Evolutionary conservation across 2,888 invertebrate genomes (phyloP).

Genomic region (Therioaphis trifolii): DNA sequence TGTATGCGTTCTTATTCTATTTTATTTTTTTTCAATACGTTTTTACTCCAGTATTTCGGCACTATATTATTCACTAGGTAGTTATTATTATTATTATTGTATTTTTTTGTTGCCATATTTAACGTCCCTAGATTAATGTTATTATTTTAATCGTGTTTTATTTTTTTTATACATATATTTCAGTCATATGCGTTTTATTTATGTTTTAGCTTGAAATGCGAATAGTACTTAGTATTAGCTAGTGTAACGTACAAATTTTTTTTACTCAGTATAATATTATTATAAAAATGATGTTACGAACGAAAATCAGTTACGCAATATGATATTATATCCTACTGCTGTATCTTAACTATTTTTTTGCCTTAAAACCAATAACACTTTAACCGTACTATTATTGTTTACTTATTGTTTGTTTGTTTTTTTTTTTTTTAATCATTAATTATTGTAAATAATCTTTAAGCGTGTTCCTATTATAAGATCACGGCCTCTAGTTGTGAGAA

Average conservation of each 20-base stretch:
- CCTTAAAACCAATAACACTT: conserved; percentile 21
- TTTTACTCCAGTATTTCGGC: conserved; percentile 57
- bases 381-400: conserved; percentile 26
- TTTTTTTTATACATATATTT: conserved; percentile 28
- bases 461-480: conserved; percentile 62
- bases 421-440: conserved; percentile 26
- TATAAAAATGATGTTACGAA: conserved; percentile 15
- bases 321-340: conserved; percentile 9
- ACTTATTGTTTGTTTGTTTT: conserved; percentile 46
- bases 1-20: no score
- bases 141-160: conserved; percentile 21
- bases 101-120: conserved; percentile 60
- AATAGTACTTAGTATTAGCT: conserved; percentile 3
- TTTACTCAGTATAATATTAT: no score
- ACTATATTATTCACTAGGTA: conserved; percentile 7
- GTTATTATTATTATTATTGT: conserved; percentile 45
- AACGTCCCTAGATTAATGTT: conserved; percentile 23
- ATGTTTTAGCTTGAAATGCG: conserved; percentile 22
- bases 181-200: conserved; percentile 41
- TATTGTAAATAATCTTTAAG: conserved; percentile 58
- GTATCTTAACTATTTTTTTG: conserved; percentile 9
- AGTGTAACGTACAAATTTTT: conserved; percentile 21
- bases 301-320: not conserved
- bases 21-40: not conserved
- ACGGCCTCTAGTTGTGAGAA: conserved; percentile 58